Evolutionary conservation across 2,888 invertebrate species (phyloP), one percentile per base, ranked within the genome.

Genomic region (Strigamia crassipes): DNA sequence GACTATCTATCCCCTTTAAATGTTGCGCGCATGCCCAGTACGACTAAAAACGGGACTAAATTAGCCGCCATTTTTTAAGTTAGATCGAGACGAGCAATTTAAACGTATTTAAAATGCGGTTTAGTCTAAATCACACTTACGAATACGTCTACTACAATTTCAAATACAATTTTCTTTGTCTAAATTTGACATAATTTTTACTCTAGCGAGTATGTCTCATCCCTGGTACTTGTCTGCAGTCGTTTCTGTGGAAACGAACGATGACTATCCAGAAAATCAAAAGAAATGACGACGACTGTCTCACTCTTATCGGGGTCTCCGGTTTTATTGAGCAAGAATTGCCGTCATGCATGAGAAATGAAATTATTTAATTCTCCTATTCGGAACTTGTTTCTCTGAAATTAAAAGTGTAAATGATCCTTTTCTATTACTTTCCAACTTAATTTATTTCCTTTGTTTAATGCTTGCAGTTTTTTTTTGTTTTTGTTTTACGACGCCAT

Each of bases 371-470:
- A 51, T 51, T 51, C 51, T n/a, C 51, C 5, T n/a, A 51, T n/a
- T 13, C 13, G n/a, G n/a, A n/a, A 51, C 51, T 51, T 51, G 34
- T 34, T 34, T 34, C 34, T 34, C 4, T 6, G 34, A 51, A 51
- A 51, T 51, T 51, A 51, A 51, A 51, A 51, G 13, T 51, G 51
- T 51, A 51, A 51, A 51, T 51, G 51, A n/a, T 51, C 51, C n/a
- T n/a, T n/a, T n/a, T n/a, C n/a, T n/a, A n/a, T n/a, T n/a, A n/a
- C 51, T 51, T 51, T 34, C 34, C 34, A 34, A 34, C 34, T 34
- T 34, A 34, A 34, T 34, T 34, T 34, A 34, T 34, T 51, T 51
- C 10, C 10, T 51, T n/a, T n/a, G n/a, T 51, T 51, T 2, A 51
- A 13, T n/a, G 51, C 10, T 51, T 51, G 3, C 51, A n/a, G 3